Conservation (phyloP, 2,888 invertebrate genomes). For the Dione vanillae region DNA sequence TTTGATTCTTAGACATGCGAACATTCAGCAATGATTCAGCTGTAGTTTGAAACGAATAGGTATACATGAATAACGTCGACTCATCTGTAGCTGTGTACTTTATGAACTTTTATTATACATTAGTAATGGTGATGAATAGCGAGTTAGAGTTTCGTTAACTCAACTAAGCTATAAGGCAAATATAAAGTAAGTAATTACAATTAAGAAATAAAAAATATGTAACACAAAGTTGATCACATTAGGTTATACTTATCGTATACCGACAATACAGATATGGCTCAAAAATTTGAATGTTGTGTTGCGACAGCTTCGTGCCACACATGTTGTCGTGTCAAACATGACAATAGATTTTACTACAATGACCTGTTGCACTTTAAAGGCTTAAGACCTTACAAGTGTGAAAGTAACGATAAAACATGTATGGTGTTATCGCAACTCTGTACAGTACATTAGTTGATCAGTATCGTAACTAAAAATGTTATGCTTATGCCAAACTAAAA, state of each 20-base stretch:
- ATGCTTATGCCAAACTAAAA: too few relatives aligned
- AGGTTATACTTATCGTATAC: background rate
- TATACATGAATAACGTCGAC: constrained; percentile 52
- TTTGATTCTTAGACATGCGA: constrained; percentile 54
- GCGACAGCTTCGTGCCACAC: constrained; percentile 69
- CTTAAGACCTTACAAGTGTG: background rate
- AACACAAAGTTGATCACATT: background rate
- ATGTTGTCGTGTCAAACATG: constrained; percentile 58
- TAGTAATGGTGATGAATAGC: background rate
- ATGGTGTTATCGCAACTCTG: background rate
- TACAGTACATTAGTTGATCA: background rate
- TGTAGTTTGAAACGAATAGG: constrained; percentile 56
- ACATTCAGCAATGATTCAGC: constrained; percentile 74
- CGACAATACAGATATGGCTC: constrained; percentile 21
- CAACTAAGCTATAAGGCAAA: too few relatives aligned
- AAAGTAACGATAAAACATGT: background rate
- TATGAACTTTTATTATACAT: background rate
- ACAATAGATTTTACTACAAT: constrained; percentile 50
- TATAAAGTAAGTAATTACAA: too few relatives aligned
- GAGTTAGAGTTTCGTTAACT: background rate
- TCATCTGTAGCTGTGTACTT: constrained; percentile 51
- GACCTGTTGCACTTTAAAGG: constrained; percentile 37
- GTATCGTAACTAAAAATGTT: too few relatives aligned
- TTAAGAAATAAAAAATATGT: background rate
- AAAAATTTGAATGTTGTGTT: constrained; percentile 62